Base-by-base conservation (phyloP, 2,888 invertebrate species). In the Apocheima hispidaria region DNA sequence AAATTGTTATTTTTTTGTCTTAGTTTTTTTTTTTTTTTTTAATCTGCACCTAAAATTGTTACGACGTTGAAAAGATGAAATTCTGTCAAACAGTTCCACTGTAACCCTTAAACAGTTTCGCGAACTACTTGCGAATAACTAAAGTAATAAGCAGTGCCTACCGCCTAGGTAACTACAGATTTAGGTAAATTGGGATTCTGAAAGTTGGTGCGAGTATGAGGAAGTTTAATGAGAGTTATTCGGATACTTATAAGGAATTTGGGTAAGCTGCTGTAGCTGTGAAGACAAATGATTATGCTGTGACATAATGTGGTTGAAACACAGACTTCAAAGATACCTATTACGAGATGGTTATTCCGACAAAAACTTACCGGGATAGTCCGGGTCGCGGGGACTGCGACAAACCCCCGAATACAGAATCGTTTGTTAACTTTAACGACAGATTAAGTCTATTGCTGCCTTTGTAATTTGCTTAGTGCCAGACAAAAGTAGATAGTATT, bases 111-210 rank as follows among this genome's bases (percentile, higher is more conserved):
- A 49, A 41, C 41, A 64, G 63, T 65, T 66, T 61, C 44, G 36
- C 58, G 60, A 68, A 70, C 68, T 70, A 65, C 68, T 68, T 64
- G 65, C 44, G 43, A 49, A 65, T 68, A 66, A 70, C 68, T 70
- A 70, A 70, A 70, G 68, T 67, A 70, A 67, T 68, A 70, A 70
- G 68, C 68, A 63, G 48, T 52, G 63, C 60, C 68, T 66, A 65
- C 69, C 57, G 51, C 63, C 68, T 70, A 68, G 70, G 70, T 65
- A 70, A 68, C 63, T 60, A 51, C 60, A 70, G 70, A 68, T 70
- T 70, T 68, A 68, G 66, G 66, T 66, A 65, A 70, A 70, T 68
- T 70, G 68, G 62, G 66, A 68, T 64, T 63, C 49, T 56, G 65
- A 54, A 62, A 65, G 65, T 68, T 68, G 54, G 60, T 46, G 38